Base-by-base conservation (phyloP, 2,797 vertebrate species). In the Eulemur mongoz region DNA sequence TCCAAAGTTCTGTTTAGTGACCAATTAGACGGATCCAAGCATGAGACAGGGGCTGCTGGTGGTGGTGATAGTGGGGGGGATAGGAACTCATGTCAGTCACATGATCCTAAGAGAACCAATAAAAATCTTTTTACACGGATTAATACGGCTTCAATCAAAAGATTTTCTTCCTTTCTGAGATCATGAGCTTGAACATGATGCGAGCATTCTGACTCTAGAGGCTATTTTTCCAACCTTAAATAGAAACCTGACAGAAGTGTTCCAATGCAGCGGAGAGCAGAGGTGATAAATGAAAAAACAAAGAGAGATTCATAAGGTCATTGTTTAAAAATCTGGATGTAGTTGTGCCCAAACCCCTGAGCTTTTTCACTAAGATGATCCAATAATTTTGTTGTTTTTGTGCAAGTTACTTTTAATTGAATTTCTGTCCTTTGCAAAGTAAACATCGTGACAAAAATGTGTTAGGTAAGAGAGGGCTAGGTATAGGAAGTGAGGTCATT, bases 51-150 rank as follows among this genome's bases (percentile, higher is more conserved):
- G 20, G 1, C 0, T 73, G 4, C 18, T 35, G 38, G 1, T 50
- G 25, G 14, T 82, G 35, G 2, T 17, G 43, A 9, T 0, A 12
- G 12, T 1, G 18, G 2, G 2, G 4, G 11, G 1, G n/a, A 23
- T 32, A 7, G 20, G 7, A 38, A 75, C 9, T 30, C 13, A 43
- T 38, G n/a, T 1, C 15, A 70, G 27, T 27, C 57, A 18, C 7
- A 5, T 18, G 30, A 59, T 7, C 52, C 10, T 93, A 10, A 18
- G 75, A n/a, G n/a, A 65, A 67, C 14, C 20, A 59, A 4, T 48
- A 0, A 23, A 69, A 72, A 27, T n/a, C 5, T 8, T 35, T 73
- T 40, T 17, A 61, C 3, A 67, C 18, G 3, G 38, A n/a, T 79
- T 87, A 13, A 14, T 40, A 12, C 9, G 9, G 7, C 70, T 59